Conservation (phyloP, 2,113 vertebrate genomes). For the Rhynchomys soricoides region DNA sequence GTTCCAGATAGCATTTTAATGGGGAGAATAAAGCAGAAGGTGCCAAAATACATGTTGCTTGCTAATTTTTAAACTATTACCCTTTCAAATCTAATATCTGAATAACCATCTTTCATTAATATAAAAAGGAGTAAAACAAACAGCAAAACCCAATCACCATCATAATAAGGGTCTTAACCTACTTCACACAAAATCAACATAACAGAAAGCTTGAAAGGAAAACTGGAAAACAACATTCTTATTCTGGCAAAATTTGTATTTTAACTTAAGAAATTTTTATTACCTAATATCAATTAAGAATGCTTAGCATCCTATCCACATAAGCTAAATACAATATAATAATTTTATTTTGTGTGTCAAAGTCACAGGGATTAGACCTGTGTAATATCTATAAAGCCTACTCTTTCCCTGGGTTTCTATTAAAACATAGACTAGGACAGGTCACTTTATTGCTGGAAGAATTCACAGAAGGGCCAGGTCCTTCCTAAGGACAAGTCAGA, state of each 20-base stretch:
- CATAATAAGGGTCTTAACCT: slow-evolving; percentile 51
- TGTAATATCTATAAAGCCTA: slow-evolving; percentile 60
- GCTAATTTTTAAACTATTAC: slow-evolving; percentile 71
- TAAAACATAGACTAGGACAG: slow-evolving; percentile 70
- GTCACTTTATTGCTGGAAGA: slow-evolving; percentile 84
- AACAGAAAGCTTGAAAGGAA: slow-evolving; percentile 66
- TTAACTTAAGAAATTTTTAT: slow-evolving; percentile 61
- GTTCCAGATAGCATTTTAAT: slow-evolving; percentile 57
- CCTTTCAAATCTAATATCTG: slow-evolving; percentile 74
- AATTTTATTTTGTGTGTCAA: slow-evolving; percentile 74
- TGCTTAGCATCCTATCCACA: slow-evolving; percentile 80
- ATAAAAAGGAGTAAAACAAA: slow-evolving; percentile 80
- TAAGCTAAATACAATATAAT: slow-evolving; percentile 72
- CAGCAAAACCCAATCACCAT: slow-evolving; percentile 71
- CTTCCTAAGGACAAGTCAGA: slow-evolving; percentile 45
- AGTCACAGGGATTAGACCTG: slow-evolving; percentile 69
- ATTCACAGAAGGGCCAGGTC: slow-evolving; percentile 67
- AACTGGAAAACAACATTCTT: slow-evolving; percentile 65
- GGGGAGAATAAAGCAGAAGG: background rate
- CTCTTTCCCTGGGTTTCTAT: slow-evolving; percentile 64
- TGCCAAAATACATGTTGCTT: slow-evolving; percentile 61
- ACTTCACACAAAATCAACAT: slow-evolving; percentile 59
- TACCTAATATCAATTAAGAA: slow-evolving; percentile 75
- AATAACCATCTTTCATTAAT: slow-evolving; percentile 78
- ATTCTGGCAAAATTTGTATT: slow-evolving; percentile 72